Base-by-base conservation (phyloP, 1,140 invertebrate genomes). In the Idris sp. region DNA sequence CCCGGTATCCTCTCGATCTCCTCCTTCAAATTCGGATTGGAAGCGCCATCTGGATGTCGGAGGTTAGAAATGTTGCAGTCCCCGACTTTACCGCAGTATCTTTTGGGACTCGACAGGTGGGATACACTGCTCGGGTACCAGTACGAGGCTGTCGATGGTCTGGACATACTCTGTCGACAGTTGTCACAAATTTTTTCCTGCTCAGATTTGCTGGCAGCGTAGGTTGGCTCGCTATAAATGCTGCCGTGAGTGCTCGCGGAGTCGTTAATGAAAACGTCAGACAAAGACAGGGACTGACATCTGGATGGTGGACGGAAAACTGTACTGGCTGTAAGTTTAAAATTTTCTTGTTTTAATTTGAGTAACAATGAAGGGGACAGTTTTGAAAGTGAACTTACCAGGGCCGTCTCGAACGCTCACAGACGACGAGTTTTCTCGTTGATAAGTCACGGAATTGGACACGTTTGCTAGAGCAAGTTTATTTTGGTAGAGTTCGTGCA, bases 31-130 rank as follows among this genome's bases (percentile, higher is more conserved):
- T 96, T 95, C 7, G 95, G 94, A 90, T 97, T 95, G 2, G 95
- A 97, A 16, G 95, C 94, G 28, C 95, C 95, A 80, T 97, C 95
- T 1, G 95, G 95, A 87, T 96, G 94, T 76, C 93, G 89, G 8
- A 95, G 84, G 56, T 92, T 92, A 2, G 94, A 93, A 83, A 95
- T 92, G 74, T 92, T 91, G 69, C 84, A 87, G 2, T 86, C 85
- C 7, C 88, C 87, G 6, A 85, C 64, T 49, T 88, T 88, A 13
- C 84, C 83, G 26, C 87, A 87, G 71, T 89, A 88, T 31, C 84
- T 82, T 28, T 85, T 81, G 0, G 85, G 84, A 54, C 84, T 85
- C 11, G 84, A 83, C 15, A 89, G 77, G 61, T 89, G 88, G 9
- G 87, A 87, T 0, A 88, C 87, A 54, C 88, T 87, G 40, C 81